Percentiles rank a stretch among this genome's conserved stretches.
phyloP scores from a whole-genome alignment of 2,113 vertebrate species.

The Puntigrus tetrazona region DNA sequence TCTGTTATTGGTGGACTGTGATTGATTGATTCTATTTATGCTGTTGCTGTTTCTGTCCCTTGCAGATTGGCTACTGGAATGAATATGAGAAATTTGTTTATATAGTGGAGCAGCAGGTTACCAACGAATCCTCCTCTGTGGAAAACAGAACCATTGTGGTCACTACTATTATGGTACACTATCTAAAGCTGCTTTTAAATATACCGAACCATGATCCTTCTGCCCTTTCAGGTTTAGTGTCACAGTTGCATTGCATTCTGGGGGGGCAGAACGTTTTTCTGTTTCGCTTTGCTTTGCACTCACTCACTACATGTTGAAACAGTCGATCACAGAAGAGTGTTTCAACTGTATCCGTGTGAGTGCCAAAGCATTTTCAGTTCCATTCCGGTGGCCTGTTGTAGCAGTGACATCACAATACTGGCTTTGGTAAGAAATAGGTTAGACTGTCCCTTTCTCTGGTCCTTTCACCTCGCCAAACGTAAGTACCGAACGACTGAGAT shows the following conservation, averaged over 20 bases:
- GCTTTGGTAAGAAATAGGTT: slow-evolving; percentile 74
- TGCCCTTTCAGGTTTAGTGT: slow-evolving; percentile 79
- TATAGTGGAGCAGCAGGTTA: slow-evolving; percentile 88
- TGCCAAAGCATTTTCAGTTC: slow-evolving; percentile 79
- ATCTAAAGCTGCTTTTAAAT: slow-evolving; percentile 71
- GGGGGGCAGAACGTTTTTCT: slow-evolving; percentile 77
- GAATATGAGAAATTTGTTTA: slow-evolving; percentile 96
- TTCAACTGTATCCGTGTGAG: slow-evolving; percentile 82
- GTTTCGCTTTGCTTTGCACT: slow-evolving; percentile 79
- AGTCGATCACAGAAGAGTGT: slow-evolving; percentile 79
- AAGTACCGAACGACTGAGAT: slow-evolving; percentile 65
- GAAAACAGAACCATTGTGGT: slow-evolving; percentile 99
- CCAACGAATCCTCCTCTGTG: slow-evolving; percentile 93
- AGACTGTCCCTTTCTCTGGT: slow-evolving; percentile 63
- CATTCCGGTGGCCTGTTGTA: slow-evolving; percentile 78
- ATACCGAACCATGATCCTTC: slow-evolving; percentile 74
- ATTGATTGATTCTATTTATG: slow-evolving; percentile 2
- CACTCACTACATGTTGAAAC: slow-evolving; percentile 82
- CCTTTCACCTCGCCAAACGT: slow-evolving; percentile 60
- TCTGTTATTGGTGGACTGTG: not conserved
- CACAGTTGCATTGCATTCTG: slow-evolving; percentile 78
- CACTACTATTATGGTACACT: slow-evolving; percentile 98
- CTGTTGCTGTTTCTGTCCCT: slow-evolving; percentile 69
- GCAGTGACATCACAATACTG: slow-evolving; percentile 83
- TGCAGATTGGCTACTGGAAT: slow-evolving; percentile 97